Base-by-base conservation (phyloP, 2,888 invertebrate species). In the Ethmia dodecea region DNA sequence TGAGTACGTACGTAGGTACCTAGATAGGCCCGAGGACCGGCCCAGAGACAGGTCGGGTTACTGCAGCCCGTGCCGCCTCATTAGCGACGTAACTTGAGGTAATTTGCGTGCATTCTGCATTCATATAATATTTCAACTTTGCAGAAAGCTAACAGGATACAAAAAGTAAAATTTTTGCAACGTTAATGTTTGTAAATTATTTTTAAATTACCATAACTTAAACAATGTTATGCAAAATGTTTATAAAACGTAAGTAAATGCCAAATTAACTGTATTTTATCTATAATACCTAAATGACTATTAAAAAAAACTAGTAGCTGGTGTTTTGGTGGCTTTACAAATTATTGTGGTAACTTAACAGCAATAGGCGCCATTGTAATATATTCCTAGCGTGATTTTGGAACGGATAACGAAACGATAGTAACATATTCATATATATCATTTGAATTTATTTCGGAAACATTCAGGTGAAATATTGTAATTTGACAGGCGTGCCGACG, bases 11-110 rank as follows among this genome's bases (percentile, higher is more conserved):
- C 22, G 22, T n/a, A n/a, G n/a, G n/a, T n/a, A n/a, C n/a, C n/a
- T n/a, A n/a, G n/a, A n/a, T n/a, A n/a, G n/a, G n/a, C 18, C 8
- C 18, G 18, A 18, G 26, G 26, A 11, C 22, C 22, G 22, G 42
- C 43, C 43, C 52, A 43, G 40, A 42, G 40, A 43, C 28, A 45
- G 43, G 41, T 80, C 74, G 42, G 59, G 68, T 77, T 76, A 71
- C 77, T 33, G 29, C 43, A 55, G 61, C 70, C 62, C 74, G 71
- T 75, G 72, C 70, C 69, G 65, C 67, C 71, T 77, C 72, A 76
- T 76, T 79, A 77, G 60, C 70, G 62, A 63, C 49, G 61, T 64
- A 67, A 62, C 61, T 57, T 62, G 60, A 49, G 59, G 38, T 40
- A 45, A 51, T 51, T 47, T 42, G 44, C 52, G 51, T 56, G 49